These are phyloP conservation scores for Lophochroa leadbeateri DNA, from an alignment of 2,113 vertebrate genomes.

Conservation along the genomic window DNA sequence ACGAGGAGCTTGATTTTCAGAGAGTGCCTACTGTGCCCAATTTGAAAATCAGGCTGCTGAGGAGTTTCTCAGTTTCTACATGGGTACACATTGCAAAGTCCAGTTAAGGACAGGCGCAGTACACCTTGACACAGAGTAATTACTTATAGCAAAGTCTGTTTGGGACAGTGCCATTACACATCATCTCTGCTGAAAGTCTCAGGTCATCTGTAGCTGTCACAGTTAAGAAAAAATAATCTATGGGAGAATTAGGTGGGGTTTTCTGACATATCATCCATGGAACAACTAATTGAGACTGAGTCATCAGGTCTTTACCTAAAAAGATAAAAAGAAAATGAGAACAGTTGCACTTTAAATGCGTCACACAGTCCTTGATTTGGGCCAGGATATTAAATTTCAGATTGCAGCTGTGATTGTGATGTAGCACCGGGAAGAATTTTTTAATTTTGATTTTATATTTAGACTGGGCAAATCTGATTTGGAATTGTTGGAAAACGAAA, in stretches of 20 bases:
- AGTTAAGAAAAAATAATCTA: not conserved
- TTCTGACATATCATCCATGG: not conserved
- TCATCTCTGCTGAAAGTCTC: not conserved
- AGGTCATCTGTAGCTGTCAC: not conserved
- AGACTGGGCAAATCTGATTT: not conserved
- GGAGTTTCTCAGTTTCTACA: not conserved
- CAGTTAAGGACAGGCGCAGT: not conserved
- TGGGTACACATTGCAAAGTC: not conserved
- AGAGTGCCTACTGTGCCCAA: not conserved
- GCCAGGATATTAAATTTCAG: constrained; percentile 36
- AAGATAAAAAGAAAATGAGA: constrained; percentile 13
- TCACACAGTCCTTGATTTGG: not conserved
- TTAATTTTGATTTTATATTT: not conserved
- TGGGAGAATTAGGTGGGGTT: not conserved
- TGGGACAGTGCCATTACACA: not conserved
- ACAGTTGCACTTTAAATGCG: not conserved
- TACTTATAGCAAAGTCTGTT: not conserved
- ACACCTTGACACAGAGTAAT: not conserved
- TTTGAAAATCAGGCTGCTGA: not conserved
- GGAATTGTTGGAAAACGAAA: not conserved
- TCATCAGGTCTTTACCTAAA: not conserved
- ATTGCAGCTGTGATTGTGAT: not conserved
- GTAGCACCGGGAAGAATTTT: not conserved
- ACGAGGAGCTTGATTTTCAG: not conserved
- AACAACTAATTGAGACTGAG: constrained; percentile 24